phyloP scores from a whole-genome alignment of 2,888 invertebrate genomes.

The Euzophera pinguis region DNA sequence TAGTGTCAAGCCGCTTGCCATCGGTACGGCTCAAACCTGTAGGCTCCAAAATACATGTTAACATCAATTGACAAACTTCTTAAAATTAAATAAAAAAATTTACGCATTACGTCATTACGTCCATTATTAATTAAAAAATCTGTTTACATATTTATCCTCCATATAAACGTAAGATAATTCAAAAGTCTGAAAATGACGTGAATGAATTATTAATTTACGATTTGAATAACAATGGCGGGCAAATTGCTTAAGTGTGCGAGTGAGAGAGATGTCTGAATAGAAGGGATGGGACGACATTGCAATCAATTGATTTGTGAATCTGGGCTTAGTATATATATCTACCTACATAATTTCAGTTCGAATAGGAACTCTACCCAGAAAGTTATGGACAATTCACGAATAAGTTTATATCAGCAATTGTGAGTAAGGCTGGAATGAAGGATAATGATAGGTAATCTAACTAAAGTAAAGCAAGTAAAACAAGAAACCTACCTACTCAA shows the following conservation, averaged over 20 bases:
- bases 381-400: no score
- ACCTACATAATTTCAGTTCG: neutral
- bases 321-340: neutral
- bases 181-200: constrained; percentile 52
- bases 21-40: no score
- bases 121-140: constrained; percentile 15
- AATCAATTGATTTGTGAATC: constrained; percentile 20
- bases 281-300: constrained; percentile 13
- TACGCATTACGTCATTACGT: neutral
- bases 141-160: constrained; percentile 20
- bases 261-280: constrained; percentile 15
- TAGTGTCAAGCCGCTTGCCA: neutral
- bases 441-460: no score
- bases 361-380: neutral
- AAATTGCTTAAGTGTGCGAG: constrained; percentile 39
- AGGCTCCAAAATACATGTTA: no score
- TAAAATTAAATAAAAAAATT: neutral
- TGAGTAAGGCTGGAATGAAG: no score
- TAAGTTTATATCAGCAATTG: no score
- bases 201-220: constrained; percentile 63
- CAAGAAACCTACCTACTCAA: no score
- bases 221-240: constrained; percentile 62
- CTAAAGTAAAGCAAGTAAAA: no score
- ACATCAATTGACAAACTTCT: no score
- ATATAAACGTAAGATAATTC: constrained; percentile 39